Evolutionary conservation across 2,888 invertebrate genomes (phyloP).

Genomic region (Syrista parreyssii): DNA sequence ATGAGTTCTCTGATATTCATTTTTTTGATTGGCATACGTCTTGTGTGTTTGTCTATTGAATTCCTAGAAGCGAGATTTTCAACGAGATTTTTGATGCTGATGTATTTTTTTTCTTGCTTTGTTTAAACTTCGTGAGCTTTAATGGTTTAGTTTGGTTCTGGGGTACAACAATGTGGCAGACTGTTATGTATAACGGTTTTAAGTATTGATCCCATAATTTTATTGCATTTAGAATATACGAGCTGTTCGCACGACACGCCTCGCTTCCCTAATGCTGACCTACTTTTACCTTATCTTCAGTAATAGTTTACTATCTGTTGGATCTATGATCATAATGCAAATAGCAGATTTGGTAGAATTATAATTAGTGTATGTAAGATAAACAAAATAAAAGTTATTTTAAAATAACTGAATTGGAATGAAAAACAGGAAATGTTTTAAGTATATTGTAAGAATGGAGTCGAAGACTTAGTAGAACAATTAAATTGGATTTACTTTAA

Average conservation of each 20-base stretch:
- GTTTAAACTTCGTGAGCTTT: not conserved
- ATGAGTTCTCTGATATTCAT: not conserved
- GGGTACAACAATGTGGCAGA: not conserved
- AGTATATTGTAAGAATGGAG: not conserved
- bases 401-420: not conserved
- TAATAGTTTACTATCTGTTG: not conserved
- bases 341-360: not conserved
- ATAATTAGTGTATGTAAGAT: not conserved
- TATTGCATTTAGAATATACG: not conserved
- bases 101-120: not conserved
- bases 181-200: not conserved
- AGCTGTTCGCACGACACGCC: not conserved
- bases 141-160: not conserved
- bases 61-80: not conserved
- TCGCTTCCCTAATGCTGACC: not conserved
- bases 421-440: not conserved
- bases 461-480: not conserved
- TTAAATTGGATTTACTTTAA: not conserved
- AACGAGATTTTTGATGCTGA: not conserved
- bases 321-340: not conserved
- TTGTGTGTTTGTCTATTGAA: not conserved
- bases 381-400: not conserved
- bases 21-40: not conserved
- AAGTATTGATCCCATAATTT: not conserved
- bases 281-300: not conserved